Conservation (phyloP, 1,140 invertebrate genomes). For the Rhyzopertha dominica region DNA sequence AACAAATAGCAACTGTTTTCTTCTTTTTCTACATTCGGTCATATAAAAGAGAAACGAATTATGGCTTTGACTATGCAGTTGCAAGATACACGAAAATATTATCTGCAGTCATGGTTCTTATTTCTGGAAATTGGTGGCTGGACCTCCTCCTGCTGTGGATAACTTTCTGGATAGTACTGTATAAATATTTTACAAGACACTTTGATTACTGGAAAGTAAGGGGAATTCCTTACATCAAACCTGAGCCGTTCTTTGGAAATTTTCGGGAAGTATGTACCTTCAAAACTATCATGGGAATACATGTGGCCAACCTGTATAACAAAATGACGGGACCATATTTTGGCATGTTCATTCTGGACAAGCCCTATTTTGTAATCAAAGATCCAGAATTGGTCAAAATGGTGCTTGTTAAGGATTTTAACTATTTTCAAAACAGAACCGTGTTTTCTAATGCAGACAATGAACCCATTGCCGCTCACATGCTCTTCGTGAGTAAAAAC, state of each 20-base stretch:
- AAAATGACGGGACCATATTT: slow-evolving; percentile 26
- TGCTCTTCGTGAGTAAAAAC: slow-evolving; percentile 39
- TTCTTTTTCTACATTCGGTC: no score
- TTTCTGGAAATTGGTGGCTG: no score
- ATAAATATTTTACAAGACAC: slow-evolving; percentile 25
- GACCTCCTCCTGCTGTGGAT: no score
- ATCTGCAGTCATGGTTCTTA: no score
- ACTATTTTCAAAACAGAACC: slow-evolving; percentile 50
- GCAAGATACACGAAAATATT: no score
- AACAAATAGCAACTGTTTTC: no score
- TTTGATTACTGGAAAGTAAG: slow-evolving; percentile 47
- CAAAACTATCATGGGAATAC: slow-evolving; percentile 23
- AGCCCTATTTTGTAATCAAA: slow-evolving; percentile 40
- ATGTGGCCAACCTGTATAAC: slow-evolving; percentile 33
- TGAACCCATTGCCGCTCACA: slow-evolving; percentile 12
- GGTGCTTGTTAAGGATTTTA: slow-evolving; percentile 54
- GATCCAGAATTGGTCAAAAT: slow-evolving; percentile 54
- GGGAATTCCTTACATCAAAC: slow-evolving; percentile 41
- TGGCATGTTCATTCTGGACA: slow-evolving; percentile 40
- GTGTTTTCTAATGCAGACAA: slow-evolving; percentile 11
- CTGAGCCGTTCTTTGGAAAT: slow-evolving; percentile 41
- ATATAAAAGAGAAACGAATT: no score
- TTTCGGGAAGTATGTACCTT: slow-evolving; percentile 24
- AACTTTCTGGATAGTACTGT: no score
- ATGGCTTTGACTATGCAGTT: no score